Conservation (phyloP, 2,113 vertebrate genomes). For the Pontoporia blainvillei region DNA sequence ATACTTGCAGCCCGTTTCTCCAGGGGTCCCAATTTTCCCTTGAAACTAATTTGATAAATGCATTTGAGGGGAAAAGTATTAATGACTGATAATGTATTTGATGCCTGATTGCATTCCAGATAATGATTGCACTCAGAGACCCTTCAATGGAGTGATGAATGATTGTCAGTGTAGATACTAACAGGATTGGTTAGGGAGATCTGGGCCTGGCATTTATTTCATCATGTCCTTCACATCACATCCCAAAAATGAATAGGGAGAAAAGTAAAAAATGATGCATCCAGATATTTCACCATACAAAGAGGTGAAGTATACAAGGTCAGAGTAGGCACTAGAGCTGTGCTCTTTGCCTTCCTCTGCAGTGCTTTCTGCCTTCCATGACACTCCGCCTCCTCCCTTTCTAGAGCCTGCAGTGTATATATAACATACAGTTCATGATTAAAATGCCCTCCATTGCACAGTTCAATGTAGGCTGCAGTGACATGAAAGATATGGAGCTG, state of each 20-base stretch:
- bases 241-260: neutral
- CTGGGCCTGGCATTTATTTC: conserved; percentile 8
- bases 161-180: neutral
- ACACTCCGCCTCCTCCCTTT: neutral
- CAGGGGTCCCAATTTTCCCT: conserved; percentile 28
- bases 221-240: neutral
- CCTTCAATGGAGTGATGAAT: neutral
- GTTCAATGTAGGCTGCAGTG: neutral
- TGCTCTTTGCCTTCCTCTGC: neutral
- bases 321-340: neutral
- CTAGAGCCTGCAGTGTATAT: neutral
- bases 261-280: neutral
- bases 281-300: neutral
- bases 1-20: neutral
- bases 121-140: conserved; percentile 14
- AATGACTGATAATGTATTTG: conserved; percentile 51
- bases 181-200: neutral
- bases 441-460: conserved; percentile 27
- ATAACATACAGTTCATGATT: conserved; percentile 14
- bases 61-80: conserved; percentile 34
- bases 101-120: neutral
- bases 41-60: conserved; percentile 44
- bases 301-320: neutral
- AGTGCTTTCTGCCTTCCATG: neutral
- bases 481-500: neutral